These are phyloP conservation scores for Tolmerus cingulatus DNA, from an alignment of 2,888 invertebrate genomes.

Conservation along the genomic window DNA sequence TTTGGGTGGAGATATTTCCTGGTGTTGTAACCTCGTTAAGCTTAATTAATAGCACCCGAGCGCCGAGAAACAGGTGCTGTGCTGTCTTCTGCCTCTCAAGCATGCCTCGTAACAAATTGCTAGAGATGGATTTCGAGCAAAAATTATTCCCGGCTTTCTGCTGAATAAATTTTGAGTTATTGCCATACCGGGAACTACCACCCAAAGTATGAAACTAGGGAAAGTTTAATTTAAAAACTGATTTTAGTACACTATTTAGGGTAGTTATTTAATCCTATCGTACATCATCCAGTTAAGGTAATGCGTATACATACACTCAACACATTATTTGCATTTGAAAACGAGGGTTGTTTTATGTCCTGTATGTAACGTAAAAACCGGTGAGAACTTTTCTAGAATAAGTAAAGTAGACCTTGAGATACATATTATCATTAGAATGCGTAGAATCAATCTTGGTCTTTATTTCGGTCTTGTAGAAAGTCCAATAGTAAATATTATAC, in stretches of 20 bases:
- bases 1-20: conserved; percentile 39
- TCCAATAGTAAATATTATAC: too few species aligned
- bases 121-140: conserved; percentile 14
- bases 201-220: background rate
- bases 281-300: too few species aligned
- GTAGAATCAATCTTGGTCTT: too few species aligned
- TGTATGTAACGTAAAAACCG: too few species aligned
- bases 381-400: too few species aligned
- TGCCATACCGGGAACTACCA: background rate
- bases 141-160: background rate
- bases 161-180: conserved; percentile 15
- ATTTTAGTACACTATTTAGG: background rate
- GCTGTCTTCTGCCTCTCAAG: conserved; percentile 5
- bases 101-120: conserved; percentile 14
- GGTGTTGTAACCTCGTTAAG: conserved; percentile 64
- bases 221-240: background rate
- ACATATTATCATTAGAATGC: too few species aligned
- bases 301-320: too few species aligned
- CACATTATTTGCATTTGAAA: too few species aligned
- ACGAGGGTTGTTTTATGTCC: too few species aligned
- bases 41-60: conserved; percentile 64
- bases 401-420: too few species aligned
- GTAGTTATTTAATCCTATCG: background rate
- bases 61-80: conserved; percentile 55
- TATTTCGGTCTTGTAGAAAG: too few species aligned